Conservation (phyloP, 37 sponge, comb jelly and placozoan species). For the Crambe crambe region DNA sequence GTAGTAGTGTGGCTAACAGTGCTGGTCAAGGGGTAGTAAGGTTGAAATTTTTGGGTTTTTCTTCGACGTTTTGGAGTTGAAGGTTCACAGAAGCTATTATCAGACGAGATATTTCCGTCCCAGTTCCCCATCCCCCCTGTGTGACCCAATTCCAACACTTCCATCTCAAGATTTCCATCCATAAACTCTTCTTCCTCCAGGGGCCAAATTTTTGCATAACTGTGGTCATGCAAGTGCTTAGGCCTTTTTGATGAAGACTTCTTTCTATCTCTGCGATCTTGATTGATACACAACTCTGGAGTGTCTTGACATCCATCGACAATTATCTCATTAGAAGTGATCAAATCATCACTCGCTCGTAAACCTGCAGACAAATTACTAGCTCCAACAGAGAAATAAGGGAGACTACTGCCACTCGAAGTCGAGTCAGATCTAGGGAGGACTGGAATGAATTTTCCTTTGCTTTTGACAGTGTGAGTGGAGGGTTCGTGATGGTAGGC, state of each 20-base stretch:
- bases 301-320: not conserved
- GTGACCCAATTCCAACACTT: not conserved
- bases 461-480: conserved; percentile 43
- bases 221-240: conserved; percentile 21
- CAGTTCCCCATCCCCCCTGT: not conserved
- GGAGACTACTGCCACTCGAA: not conserved
- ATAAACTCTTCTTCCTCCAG: not conserved
- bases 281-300: not conserved
- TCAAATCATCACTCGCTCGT: not conserved
- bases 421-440: not conserved
- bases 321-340: not conserved
- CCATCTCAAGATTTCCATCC: not conserved
- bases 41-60: not conserved
- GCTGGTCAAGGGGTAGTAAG: not conserved
- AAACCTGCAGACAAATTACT: not conserved
- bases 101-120: not conserved
- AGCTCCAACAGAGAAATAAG: conserved; percentile 22
- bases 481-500: conserved; percentile 14
- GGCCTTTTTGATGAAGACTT: not conserved
- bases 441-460: conserved; percentile 56
- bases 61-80: conserved; percentile 21
- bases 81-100: not conserved
- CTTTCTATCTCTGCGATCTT: not conserved
- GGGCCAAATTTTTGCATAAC: conserved; percentile 3
- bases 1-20: too few relatives aligned